These are phyloP conservation scores for Rhinopomastus cyanomelas DNA, from an alignment of 2,113 vertebrate genomes.

Conservation along the genomic window DNA sequence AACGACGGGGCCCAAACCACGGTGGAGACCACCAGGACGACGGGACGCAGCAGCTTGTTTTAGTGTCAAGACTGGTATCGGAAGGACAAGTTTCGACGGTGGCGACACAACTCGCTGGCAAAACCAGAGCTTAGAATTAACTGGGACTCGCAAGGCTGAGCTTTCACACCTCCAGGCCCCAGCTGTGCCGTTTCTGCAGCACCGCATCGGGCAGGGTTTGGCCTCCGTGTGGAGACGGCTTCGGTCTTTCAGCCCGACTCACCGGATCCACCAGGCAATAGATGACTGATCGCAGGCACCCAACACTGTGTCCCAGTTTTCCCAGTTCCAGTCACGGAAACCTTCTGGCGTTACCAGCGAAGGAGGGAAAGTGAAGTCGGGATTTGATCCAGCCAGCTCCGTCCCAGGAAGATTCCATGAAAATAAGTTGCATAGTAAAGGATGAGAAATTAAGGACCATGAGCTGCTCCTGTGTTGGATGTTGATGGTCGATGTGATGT, in stretches of 20 bases:
- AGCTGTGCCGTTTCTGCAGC: neutral
- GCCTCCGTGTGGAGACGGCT: neutral
- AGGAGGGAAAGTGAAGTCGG: neutral
- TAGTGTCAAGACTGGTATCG: neutral
- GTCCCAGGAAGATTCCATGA: neutral
- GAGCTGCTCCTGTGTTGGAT: neutral
- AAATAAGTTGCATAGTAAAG: neutral
- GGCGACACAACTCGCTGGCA: neutral
- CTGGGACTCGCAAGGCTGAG: neutral
- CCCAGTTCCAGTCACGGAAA: neutral
- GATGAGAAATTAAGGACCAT: neutral
- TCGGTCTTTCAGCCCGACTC: neutral
- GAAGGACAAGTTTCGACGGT: neutral
- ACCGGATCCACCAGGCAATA: neutral
- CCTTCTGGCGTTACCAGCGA: neutral
- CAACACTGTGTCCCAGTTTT: fast-evolving
- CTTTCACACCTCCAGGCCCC: neutral
- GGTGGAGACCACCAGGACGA: slow-evolving; percentile 11
- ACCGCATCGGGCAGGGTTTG: neutral
- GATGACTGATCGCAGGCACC: neutral
- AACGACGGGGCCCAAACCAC: neutral
- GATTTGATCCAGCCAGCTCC: neutral
- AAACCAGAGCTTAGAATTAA: neutral
- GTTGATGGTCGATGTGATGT: fast-evolving
- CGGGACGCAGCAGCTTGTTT: neutral